Base-by-base conservation (phyloP, 2,888 invertebrate genomes). In the Panopea generosa region DNA sequence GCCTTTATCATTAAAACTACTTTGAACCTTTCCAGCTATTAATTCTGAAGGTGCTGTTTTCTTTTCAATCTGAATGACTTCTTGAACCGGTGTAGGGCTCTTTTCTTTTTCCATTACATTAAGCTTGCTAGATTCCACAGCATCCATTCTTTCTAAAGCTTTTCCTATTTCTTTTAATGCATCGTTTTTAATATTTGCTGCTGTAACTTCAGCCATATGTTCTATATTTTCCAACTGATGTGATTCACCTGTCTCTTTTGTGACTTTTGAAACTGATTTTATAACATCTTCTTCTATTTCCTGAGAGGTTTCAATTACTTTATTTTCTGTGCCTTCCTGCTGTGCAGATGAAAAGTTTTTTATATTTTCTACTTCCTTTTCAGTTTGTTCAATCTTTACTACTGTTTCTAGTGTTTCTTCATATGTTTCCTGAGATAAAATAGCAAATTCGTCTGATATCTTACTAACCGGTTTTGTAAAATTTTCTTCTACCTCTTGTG, bases 111-210 rank as follows among this genome's bases (percentile, higher is more conserved):
- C 33, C 33, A 7, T 33, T 11, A 7, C 11, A 11, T 33, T 11
- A n/a, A n/a, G n/a, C 11, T 33, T 33, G 33, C 6, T 33, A 33
- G 33, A 4, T 7, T 33, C 33, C 11, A 33, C 52, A 38, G 22
- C 24, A n/a, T 50, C 52, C 22, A 62, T 22, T 62, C 52, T 52
- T 24, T 62, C 40, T 18, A 62, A 40, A 1, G 62, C 33, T 59
- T 59, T 22, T 20, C 24, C 40, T 22, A 26, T n/a, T 43, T 55
- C 55, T 55, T 29, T 33, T 16, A 16, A 26, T 43, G 33, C 69
- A 20, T 40, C 66, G 11, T n/a, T 43, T 52, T 43, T 59, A 18
- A 43, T 52, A 43, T 43, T 52, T 24, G 50, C 43, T 26, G 57
- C 59, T 27, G 22, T 55, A 2, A 11, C 16, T 66, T 66, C 65